Conservation (phyloP, 2,113 vertebrate species). For the Engystomops pustulosus region DNA sequence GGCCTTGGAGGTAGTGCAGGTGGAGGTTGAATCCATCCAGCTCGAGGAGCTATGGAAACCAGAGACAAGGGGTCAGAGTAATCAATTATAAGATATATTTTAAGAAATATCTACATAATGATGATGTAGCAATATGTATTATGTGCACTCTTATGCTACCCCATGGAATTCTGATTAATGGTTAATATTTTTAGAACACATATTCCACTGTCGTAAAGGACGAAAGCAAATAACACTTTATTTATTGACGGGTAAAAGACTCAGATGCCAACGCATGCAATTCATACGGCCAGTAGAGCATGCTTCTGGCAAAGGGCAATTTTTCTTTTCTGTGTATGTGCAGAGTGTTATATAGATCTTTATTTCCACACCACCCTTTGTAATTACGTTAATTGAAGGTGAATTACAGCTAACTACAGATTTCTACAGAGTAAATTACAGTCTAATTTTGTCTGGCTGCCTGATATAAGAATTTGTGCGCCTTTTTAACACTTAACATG, state of each 20-base stretch:
- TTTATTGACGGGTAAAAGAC: background rate
- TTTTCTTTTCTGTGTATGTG: background rate
- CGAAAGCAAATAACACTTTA: background rate
- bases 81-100: background rate
- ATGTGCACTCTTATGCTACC: background rate
- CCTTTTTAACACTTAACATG: background rate
- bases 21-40: slow-evolving; percentile 81
- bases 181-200: too few relatives aligned
- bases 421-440: slow-evolving; percentile 40
- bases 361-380: slow-evolving; percentile 5
- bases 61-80: slow-evolving; percentile 30
- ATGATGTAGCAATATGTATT: background rate
- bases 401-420: slow-evolving; percentile 42
- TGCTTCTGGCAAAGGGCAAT: background rate
- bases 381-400: slow-evolving; percentile 48
- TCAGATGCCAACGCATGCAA: background rate
- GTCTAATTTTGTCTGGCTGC: slow-evolving; percentile 32
- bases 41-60: slow-evolving; percentile 74
- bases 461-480: background rate
- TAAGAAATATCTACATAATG: background rate
- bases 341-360: background rate
- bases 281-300: background rate
- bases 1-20: slow-evolving; percentile 91
- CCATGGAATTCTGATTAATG: background rate
- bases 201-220: background rate